Base-by-base conservation (phyloP, 2,888 invertebrate genomes). In the Dicranocentrus wangi region DNA sequence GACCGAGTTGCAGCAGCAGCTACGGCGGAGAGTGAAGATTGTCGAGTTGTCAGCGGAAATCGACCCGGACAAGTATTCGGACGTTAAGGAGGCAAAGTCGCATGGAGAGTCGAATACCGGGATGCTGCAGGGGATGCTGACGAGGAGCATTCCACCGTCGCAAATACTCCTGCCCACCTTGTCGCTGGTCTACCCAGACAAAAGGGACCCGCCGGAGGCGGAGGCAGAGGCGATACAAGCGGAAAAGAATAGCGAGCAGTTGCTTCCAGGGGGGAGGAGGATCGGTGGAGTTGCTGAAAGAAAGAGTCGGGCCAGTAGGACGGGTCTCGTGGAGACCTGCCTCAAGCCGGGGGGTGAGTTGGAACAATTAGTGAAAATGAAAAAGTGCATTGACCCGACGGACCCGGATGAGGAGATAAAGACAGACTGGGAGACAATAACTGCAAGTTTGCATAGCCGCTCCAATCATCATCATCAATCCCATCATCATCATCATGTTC, bases 171-270 rank as follows among this genome's bases (percentile, higher is more conserved):
- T 78, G 19, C 71, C 78, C 19, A 71, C 70, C 0, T 27, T 71
- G n/a, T 70, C 70, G 25, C 42, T 78, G 0, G 65, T 70, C 43
- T 71, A 78, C 42, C 70, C 78, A 0, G 65, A 77, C 15, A 77
- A 60, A 19, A 53, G 42, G 42, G 60, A 13, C 7, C 39, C 8
- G 39, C 39, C 39, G 39, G 39, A 8, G 39, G 13, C 7, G 39
- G 8, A 51, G 27, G 58, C 65, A 10, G 65, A 51, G 5, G 25
- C 17, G 2, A 17, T 21, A 1, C 75, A 66, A 28, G 27, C 53
- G 19, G n/a, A n/a, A n/a, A n/a, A 53, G 42, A 32, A 17, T 47
- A 15, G n/a, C 19, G 75, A 65, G 15, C 42, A 65, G 19, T 55
- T 75, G n/a, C n/a, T n/a, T n/a, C n/a, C n/a, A n/a, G n/a, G n/a